phyloP scores from a whole-genome alignment of 2,797 vertebrate genomes.

The Sparus aurata region DNA sequence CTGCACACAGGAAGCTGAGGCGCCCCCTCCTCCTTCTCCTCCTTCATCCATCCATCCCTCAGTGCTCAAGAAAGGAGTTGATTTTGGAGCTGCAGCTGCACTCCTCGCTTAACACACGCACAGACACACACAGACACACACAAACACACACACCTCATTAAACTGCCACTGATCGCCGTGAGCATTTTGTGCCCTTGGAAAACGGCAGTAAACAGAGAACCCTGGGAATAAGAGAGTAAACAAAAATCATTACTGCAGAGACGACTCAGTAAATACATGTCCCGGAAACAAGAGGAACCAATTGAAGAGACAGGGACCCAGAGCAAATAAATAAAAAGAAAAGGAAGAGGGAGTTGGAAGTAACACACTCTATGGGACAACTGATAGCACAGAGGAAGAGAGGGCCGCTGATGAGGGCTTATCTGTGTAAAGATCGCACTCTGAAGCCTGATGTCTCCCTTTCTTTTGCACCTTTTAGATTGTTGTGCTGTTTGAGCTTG shows the following conservation, averaged over 20 bases:
- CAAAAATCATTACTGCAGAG: slow-evolving; percentile 21
- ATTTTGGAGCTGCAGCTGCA: slow-evolving; percentile 74
- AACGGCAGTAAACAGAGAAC: slow-evolving; percentile 44
- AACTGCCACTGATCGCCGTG: slow-evolving; percentile 52
- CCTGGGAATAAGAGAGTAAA: slow-evolving; percentile 41
- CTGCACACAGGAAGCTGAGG: slow-evolving; percentile 62
- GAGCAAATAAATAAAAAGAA: slow-evolving; percentile 25
- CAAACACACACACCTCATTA: slow-evolving; percentile 46
- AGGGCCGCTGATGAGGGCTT: slow-evolving; percentile 15
- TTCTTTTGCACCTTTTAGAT: slow-evolving; percentile 14
- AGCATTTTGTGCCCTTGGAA: slow-evolving; percentile 37
- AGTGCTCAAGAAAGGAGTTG: slow-evolving; percentile 61
- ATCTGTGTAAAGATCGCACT: slow-evolving; percentile 21
- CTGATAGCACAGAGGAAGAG: slow-evolving; percentile 25
- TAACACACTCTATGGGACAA: slow-evolving; percentile 14
- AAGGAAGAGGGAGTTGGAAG: slow-evolving; percentile 10
- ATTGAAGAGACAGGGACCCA: slow-evolving; percentile 6
- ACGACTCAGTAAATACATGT: slow-evolving; percentile 38
- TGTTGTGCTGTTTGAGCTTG: slow-evolving; percentile 14
- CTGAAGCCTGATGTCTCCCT: background rate
- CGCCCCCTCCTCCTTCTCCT: slow-evolving; percentile 15
- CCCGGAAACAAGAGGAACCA: slow-evolving; percentile 10
- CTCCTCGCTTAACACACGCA: slow-evolving; percentile 33
- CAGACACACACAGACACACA: slow-evolving; percentile 16
- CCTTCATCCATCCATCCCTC: slow-evolving; percentile 27